A percentile compares a stretch with the other conserved stretches of the same genome.
Conservation (phyloP, 2,888 invertebrate species). For the Rhagophthalmus giganteus region DNA sequence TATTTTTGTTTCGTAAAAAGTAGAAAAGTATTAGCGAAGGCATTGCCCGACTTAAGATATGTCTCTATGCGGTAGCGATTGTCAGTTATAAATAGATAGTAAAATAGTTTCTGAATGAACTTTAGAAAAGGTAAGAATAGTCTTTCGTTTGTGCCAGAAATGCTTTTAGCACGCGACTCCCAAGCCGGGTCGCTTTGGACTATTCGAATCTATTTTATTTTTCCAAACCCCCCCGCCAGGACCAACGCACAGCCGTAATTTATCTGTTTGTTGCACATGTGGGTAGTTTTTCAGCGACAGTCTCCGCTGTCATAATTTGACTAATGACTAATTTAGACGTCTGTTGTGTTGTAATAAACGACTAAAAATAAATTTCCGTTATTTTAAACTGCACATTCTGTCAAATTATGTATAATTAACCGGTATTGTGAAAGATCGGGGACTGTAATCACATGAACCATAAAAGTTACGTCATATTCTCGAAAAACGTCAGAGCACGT, state of each 20-base stretch:
- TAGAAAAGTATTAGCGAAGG: background rate
- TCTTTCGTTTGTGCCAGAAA: slow-evolving; percentile 22
- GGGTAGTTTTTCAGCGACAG: background rate
- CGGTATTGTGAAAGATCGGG: too few relatives aligned
- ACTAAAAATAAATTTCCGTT: slow-evolving; percentile 2
- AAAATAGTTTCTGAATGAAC: slow-evolving; percentile 25
- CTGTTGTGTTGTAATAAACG: too few relatives aligned
- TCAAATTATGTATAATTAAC: too few relatives aligned
- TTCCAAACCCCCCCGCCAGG: too few relatives aligned
- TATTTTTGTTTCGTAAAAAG: background rate
- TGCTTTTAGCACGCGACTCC: slow-evolving; percentile 20
- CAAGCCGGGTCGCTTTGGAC: background rate
- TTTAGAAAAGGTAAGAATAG: slow-evolving; percentile 28
- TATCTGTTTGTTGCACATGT: too few relatives aligned
- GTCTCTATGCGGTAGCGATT: slow-evolving; percentile 13
- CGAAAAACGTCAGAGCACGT: slow-evolving; percentile 26
- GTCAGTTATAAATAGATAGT: slow-evolving; percentile 18
- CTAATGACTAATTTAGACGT: slow-evolving; percentile 6
- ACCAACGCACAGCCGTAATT: too few relatives aligned
- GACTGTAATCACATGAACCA: slow-evolving; percentile 8
- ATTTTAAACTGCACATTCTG: background rate
- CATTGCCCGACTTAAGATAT: background rate
- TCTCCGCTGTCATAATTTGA: slow-evolving; percentile 9
- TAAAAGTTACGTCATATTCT: background rate
- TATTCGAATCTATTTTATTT: too few relatives aligned